These are phyloP conservation scores for Mellilla xanthometata DNA, from an alignment of 2,888 invertebrate genomes.

Conservation along the genomic window DNA sequence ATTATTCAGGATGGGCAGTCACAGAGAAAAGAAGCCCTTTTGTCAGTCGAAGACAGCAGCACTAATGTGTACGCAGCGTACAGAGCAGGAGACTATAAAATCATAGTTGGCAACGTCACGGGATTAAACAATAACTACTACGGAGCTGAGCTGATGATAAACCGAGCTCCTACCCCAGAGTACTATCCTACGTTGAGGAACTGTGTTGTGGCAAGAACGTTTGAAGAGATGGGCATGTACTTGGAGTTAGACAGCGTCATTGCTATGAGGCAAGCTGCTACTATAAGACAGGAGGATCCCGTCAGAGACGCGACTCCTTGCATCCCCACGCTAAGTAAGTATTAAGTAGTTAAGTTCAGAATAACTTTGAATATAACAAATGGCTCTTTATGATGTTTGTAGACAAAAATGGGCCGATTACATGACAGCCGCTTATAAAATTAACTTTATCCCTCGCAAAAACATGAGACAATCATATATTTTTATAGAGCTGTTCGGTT, in stretches of 20 bases:
- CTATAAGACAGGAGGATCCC: slow-evolving; percentile 57
- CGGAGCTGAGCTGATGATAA: slow-evolving; percentile 55
- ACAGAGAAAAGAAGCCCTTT: slow-evolving; percentile 79
- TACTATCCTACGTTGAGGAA: slow-evolving; percentile 55
- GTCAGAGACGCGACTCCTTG: slow-evolving; percentile 57
- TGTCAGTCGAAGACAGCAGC: slow-evolving; percentile 81
- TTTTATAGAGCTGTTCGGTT: no score
- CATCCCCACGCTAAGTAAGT: slow-evolving; percentile 65
- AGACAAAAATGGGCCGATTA: no score
- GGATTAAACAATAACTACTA: slow-evolving; percentile 63
- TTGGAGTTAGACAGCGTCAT: slow-evolving; percentile 50
- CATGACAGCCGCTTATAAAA: no score
- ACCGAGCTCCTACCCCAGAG: slow-evolving; percentile 53
- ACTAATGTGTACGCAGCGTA: slow-evolving; percentile 77
- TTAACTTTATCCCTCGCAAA: no score
- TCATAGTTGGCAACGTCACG: slow-evolving; percentile 81
- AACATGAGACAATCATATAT: no score
- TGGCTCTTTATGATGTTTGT: no score
- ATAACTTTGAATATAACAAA: no score
- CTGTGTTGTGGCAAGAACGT: slow-evolving; percentile 54
- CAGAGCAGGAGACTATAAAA: slow-evolving; percentile 85
- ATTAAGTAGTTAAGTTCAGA: no score
- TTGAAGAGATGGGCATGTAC: slow-evolving; percentile 54
- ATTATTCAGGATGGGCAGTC: slow-evolving; percentile 72
- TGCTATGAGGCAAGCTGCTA: slow-evolving; percentile 50